These are phyloP conservation scores for Rugalucina vietnamica DNA, from an alignment of 2,888 invertebrate genomes.

Conservation along the genomic window DNA sequence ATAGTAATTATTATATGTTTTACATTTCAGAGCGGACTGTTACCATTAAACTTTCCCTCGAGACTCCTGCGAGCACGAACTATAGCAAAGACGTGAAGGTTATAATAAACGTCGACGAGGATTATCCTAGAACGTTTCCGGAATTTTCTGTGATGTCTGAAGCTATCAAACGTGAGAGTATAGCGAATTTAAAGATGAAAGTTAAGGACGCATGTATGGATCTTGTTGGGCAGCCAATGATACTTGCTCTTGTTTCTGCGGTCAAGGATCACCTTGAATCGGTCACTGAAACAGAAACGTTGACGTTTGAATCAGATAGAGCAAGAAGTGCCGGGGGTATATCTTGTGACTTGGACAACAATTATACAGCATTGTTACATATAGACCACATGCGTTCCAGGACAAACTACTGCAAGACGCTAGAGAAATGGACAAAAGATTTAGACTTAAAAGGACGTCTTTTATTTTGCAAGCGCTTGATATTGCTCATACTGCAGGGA, in stretches of 20 bases:
- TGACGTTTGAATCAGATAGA: neutral
- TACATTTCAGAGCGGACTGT: too few species aligned
- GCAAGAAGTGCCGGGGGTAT: neutral
- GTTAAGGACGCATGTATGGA: constrained; percentile 28
- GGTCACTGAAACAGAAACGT: neutral
- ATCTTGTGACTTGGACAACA: neutral
- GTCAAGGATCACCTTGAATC: constrained; percentile 53
- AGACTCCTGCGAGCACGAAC: neutral
- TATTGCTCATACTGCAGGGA: constrained; percentile 76
- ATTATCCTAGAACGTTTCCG: constrained; percentile 56
- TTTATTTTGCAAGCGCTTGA: constrained; percentile 71
- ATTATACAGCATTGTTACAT: constrained; percentile 68
- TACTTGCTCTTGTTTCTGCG: constrained; percentile 57
- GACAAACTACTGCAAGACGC: constrained; percentile 72
- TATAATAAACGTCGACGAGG: constrained; percentile 30
- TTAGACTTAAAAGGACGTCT: constrained; percentile 70
- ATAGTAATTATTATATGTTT: too few species aligned
- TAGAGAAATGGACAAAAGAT: constrained; percentile 75
- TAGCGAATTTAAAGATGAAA: constrained; percentile 40
- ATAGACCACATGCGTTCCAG: constrained; percentile 80
- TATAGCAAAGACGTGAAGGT: constrained; percentile 24
- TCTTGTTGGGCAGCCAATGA: constrained; percentile 63
- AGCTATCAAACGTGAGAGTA: constrained; percentile 28
- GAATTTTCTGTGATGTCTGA: constrained; percentile 54
- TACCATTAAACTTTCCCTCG: constrained; percentile 15